Evolutionary conservation across 2,888 invertebrate species (phyloP).

Genomic region (Scotopteryx bipunctaria): DNA sequence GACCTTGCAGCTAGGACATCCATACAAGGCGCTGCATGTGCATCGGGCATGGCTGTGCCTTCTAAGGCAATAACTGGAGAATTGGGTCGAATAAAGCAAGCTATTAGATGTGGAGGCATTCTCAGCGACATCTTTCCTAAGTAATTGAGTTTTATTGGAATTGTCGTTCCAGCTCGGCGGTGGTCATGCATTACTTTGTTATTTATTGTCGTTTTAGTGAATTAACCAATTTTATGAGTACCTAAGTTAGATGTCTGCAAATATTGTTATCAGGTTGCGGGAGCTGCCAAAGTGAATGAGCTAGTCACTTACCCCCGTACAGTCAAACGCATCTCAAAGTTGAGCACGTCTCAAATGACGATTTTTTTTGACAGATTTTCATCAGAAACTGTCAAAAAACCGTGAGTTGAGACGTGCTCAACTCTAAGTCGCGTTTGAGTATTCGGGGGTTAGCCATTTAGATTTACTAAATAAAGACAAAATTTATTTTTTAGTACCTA

Average conservation of each 20-base stretch:
- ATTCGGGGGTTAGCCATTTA: too few species aligned
- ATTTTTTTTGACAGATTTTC: too few species aligned
- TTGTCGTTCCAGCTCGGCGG: not conserved
- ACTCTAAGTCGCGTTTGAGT: too few species aligned
- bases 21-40: conserved; percentile 46
- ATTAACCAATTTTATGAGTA: too few species aligned
- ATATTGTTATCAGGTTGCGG: not conserved
- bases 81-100: conserved; percentile 33
- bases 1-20: conserved; percentile 52
- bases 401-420: too few species aligned
- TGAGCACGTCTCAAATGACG: too few species aligned
- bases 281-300: not conserved
- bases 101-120: conserved; percentile 4
- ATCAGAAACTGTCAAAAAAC: too few species aligned
- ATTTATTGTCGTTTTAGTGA: not conserved
- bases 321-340: too few species aligned
- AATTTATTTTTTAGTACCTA: too few species aligned
- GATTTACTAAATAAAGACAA: too few species aligned
- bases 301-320: too few species aligned
- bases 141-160: conserved; percentile 4
- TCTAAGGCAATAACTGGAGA: conserved; percentile 37
- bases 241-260: not conserved
- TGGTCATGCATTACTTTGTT: not conserved
- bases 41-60: conserved; percentile 35
- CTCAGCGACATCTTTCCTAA: conserved; percentile 9